A percentile compares a stretch with the other conserved stretches of the same genome.
These are phyloP conservation scores for Okapia johnstoni DNA, from an alignment of 2,113 vertebrate genomes.

Conservation along the genomic window DNA sequence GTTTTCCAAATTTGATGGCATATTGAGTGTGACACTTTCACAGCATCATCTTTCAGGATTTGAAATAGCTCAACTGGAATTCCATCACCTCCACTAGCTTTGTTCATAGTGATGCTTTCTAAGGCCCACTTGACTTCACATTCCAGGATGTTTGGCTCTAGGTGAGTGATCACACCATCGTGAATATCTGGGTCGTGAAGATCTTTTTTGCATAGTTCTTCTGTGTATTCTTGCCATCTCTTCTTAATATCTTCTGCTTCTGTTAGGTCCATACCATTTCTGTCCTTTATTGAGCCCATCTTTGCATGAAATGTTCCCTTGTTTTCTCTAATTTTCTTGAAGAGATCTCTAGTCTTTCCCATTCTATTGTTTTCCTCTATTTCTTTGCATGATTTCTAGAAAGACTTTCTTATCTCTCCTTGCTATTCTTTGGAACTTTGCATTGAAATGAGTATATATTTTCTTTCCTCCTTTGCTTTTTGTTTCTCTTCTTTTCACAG, in stretches of 20 bases:
- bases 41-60: not conserved
- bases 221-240: not conserved
- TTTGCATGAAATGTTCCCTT: not conserved
- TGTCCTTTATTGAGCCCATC: not conserved
- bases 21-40: not conserved
- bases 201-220: not conserved
- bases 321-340: not conserved
- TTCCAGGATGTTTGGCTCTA: not conserved
- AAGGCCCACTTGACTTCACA: not conserved
- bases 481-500: fast-evolving
- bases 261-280: not conserved
- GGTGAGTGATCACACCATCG: not conserved
- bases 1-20: not conserved
- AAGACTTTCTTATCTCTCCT: not conserved
- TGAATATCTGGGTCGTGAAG: not conserved
- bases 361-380: not conserved
- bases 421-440: not conserved
- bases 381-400: not conserved
- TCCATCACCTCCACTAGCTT: not conserved
- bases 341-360: not conserved
- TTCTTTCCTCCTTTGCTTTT: not conserved
- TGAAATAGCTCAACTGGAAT: not conserved
- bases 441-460: not conserved
- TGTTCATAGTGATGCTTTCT: not conserved
- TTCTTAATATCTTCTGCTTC: not conserved